phyloP scores from a whole-genome alignment of 1,140 invertebrate species.

The Coenobita brevimanus region DNA sequence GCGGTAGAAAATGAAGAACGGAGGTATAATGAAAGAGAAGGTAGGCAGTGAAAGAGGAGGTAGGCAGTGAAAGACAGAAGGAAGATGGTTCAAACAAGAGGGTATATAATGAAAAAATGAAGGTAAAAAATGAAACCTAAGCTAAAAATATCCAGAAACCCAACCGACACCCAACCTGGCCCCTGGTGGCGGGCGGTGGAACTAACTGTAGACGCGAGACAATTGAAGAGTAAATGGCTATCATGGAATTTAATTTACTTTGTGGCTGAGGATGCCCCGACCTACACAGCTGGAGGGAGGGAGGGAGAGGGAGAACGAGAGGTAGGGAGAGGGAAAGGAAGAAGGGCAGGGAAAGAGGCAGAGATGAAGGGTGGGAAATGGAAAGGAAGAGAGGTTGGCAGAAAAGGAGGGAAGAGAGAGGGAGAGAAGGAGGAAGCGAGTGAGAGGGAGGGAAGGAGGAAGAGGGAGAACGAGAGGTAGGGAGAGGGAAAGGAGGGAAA shows the following conservation, averaged over 20 bases:
- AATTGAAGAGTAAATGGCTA: conserved; percentile 69
- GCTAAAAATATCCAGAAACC: neutral
- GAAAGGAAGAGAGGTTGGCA: conserved; percentile 4
- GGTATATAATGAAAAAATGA: too few relatives aligned
- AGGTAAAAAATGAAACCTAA: neutral
- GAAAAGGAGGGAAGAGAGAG: neutral
- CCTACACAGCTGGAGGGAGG: neutral
- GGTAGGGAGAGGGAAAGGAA: neutral
- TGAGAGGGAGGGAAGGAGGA: neutral
- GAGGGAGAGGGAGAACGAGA: conserved; percentile 22
- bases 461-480: too few relatives aligned
- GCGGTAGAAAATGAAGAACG: too few relatives aligned
- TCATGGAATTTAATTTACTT: conserved; percentile 70
- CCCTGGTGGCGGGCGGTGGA: conserved; percentile 13
- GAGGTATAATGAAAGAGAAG: too few relatives aligned
- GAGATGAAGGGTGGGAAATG: neutral
- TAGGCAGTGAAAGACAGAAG: too few relatives aligned
- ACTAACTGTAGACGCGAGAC: conserved; percentile 65
- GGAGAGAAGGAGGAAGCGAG: neutral
- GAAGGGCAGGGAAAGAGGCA: neutral
- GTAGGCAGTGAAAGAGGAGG: neutral
- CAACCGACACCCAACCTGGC: neutral
- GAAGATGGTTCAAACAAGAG: too few relatives aligned
- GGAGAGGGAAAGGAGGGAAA: neutral
- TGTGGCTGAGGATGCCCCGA: conserved; percentile 63